These are phyloP conservation scores for Trichogramma dendrolimi DNA, from an alignment of 2,888 invertebrate genomes.

Conservation along the genomic window DNA sequence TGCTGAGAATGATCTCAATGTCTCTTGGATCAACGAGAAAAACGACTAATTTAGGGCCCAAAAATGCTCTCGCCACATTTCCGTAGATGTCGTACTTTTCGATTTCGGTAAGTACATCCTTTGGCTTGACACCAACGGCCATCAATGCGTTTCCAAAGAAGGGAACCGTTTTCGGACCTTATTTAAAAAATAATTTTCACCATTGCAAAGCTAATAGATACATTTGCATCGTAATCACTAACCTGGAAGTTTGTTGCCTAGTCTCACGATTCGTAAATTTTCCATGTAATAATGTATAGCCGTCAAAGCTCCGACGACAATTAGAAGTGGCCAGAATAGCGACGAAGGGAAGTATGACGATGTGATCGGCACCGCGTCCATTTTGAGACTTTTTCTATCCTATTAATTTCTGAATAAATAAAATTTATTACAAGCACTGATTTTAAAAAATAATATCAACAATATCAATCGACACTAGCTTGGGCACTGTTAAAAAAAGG, in stretches of 20 bases:
- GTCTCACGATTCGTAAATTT: conserved; percentile 34
- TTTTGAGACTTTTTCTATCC: conserved; percentile 24
- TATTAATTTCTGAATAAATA: background rate
- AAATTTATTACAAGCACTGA: too few relatives aligned
- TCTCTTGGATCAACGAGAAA: conserved; percentile 46
- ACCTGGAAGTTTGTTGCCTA: conserved; percentile 46
- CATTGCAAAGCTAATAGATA: background rate
- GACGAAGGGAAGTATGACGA: conserved; percentile 35
- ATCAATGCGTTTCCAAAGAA: conserved; percentile 44
- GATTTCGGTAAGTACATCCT: conserved; percentile 33
- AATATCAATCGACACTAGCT: too few relatives aligned
- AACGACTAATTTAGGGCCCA: conserved; percentile 44
- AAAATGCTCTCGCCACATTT: conserved; percentile 40
- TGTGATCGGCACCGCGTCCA: conserved; percentile 38
- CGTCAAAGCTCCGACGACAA: conserved; percentile 38
- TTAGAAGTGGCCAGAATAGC: conserved; percentile 42
- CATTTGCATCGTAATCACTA: conserved; percentile 11
- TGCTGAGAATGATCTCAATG: conserved; percentile 47
- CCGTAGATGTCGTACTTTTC: conserved; percentile 39
- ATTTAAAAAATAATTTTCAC: background rate
- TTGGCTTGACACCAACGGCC: conserved; percentile 37
- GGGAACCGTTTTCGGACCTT: conserved; percentile 44
- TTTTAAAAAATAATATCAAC: too few relatives aligned
- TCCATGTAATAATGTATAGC: conserved; percentile 45
- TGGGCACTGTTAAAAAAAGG: too few relatives aligned